Percentiles rank a stretch among this genome's conserved stretches.
These are phyloP conservation scores for Atherinosoma microstoma DNA, from an alignment of 2,797 vertebrate species.

Conservation along the genomic window DNA sequence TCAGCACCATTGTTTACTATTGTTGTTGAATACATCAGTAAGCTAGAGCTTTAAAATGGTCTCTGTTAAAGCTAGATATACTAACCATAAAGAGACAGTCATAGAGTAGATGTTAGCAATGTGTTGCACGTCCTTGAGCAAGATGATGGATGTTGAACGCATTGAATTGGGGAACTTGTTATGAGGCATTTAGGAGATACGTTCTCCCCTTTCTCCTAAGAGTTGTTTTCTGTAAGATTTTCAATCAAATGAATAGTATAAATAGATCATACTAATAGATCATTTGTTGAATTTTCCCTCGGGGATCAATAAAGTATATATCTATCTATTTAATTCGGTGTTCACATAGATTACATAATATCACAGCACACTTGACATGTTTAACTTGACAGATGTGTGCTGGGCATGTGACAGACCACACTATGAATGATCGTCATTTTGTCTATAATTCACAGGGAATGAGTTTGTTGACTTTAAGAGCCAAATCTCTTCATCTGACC, in stretches of 20 bases:
- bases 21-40: slow-evolving; percentile 82
- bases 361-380: slow-evolving; percentile 58
- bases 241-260: slow-evolving; percentile 17
- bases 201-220: slow-evolving; percentile 2
- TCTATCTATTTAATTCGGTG: slow-evolving; percentile 4
- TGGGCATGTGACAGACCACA: slow-evolving; percentile 53
- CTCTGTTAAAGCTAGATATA: slow-evolving; percentile 67
- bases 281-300: too few species aligned
- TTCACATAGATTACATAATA: slow-evolving; percentile 48
- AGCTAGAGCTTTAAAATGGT: slow-evolving; percentile 72
- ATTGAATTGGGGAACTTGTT: slow-evolving; percentile 13
- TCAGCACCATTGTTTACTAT: slow-evolving; percentile 89
- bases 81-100: slow-evolving; percentile 35
- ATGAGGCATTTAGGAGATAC: not conserved
- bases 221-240: slow-evolving; percentile 17
- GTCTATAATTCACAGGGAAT: slow-evolving; percentile 8
- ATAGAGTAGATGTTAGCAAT: slow-evolving; percentile 19
- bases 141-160: slow-evolving; percentile 32
- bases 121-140: slow-evolving; percentile 32
- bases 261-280: slow-evolving; percentile 1
- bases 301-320: too few species aligned
- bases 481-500: slow-evolving; percentile 21
- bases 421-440: slow-evolving; percentile 42
- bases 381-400: slow-evolving; percentile 48
- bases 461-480: slow-evolving; percentile 19